Evolutionary conservation across 2,113 vertebrate species (phyloP).

Genomic region (Aegotheles bennettii): DNA sequence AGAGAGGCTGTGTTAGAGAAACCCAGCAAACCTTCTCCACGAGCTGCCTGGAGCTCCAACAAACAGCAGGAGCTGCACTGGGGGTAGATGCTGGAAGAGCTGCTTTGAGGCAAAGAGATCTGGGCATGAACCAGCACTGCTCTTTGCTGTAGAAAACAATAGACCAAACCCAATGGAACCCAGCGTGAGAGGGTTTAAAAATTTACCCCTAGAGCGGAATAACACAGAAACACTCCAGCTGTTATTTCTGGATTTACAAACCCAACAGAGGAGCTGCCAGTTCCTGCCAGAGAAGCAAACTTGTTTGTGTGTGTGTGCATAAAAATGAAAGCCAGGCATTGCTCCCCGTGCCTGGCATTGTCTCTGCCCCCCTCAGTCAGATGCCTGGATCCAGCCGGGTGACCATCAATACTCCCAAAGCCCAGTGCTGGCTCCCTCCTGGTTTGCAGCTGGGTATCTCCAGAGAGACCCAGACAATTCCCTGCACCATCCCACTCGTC

Average conservation of each 20-base stretch:
- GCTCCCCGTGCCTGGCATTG: neutral
- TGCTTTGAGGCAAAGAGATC: neutral
- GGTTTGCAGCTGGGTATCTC: neutral
- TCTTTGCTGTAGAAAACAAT: neutral
- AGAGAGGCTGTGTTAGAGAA: neutral
- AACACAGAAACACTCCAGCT: neutral
- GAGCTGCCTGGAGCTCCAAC: neutral
- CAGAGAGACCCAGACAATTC: neutral
- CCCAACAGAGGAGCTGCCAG: neutral
- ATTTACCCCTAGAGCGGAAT: neutral
- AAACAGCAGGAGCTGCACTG: neutral
- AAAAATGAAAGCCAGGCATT: neutral
- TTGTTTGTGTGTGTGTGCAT: neutral
- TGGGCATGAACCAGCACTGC: neutral
- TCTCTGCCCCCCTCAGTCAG: neutral
- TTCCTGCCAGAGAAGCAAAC: neutral
- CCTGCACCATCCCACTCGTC: neutral
- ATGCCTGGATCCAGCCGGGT: neutral
- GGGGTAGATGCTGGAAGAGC: neutral
- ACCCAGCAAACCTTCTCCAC: neutral
- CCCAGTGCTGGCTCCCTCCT: neutral
- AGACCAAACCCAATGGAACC: neutral
- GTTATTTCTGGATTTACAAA: neutral
- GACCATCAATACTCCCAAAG: neutral
- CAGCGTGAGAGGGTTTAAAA: neutral